Percentiles rank a stretch among this genome's conserved stretches.
Conservation (phyloP, 2,797 vertebrate species). For the Paramormyrops hopkinsi region DNA sequence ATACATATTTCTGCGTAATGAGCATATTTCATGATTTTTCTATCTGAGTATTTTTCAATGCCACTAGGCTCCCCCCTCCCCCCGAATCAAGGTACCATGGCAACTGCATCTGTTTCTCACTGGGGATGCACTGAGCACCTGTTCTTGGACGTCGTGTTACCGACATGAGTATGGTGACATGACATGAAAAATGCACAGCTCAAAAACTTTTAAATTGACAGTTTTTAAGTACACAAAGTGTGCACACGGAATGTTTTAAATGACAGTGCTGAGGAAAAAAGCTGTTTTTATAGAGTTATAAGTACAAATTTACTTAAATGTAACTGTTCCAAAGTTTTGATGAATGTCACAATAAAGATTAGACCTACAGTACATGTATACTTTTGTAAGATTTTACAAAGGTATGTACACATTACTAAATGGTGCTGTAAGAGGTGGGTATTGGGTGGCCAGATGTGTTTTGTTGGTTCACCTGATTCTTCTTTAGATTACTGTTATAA, state of each 20-base stretch:
- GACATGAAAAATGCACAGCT: not conserved
- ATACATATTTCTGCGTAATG: not conserved
- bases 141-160: not conserved
- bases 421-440: not conserved
- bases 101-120: conserved; percentile 16
- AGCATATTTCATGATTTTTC: conserved; percentile 1
- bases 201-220: not conserved
- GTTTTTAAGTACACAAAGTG: not conserved
- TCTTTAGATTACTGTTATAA: not conserved
- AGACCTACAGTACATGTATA: not conserved
- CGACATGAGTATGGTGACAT: not conserved
- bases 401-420: not conserved
- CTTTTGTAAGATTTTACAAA: not conserved
- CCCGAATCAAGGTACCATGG: conserved; percentile 10
- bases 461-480: not conserved
- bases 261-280: not conserved
- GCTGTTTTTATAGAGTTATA: not conserved
- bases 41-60: not conserved
- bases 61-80: not conserved
- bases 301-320: not conserved
- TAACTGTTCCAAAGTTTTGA: not conserved
- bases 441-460: not conserved
- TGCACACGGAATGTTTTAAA: not conserved
- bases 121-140: conserved; percentile 8
- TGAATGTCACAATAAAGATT: not conserved